Evolutionary conservation across 2,113 vertebrate species (phyloP).

Genomic region (Urocitellus parryii): DNA sequence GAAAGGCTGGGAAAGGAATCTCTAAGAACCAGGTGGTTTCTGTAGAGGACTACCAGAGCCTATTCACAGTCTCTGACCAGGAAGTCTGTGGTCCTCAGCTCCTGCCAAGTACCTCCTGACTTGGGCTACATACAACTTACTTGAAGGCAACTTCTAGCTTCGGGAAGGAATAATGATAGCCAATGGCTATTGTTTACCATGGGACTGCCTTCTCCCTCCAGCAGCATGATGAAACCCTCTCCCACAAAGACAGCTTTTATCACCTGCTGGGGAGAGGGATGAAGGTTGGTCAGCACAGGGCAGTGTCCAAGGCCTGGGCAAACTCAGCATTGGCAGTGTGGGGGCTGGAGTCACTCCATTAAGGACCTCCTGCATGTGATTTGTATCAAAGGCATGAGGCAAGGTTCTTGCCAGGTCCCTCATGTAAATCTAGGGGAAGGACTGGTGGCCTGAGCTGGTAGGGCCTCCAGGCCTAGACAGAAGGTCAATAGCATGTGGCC

Average conservation of each 20-base stretch:
- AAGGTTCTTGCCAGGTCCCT: slow-evolving; percentile 91
- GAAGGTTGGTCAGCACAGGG: slow-evolving; percentile 90
- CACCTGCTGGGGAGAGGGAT: slow-evolving; percentile 89
- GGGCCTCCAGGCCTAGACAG: slow-evolving; percentile 93
- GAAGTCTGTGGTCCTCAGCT: not conserved
- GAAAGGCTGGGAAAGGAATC: not conserved
- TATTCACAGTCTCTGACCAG: not conserved
- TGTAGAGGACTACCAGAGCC: not conserved
- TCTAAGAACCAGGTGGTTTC: not conserved
- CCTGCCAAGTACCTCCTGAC: not conserved
- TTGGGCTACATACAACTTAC: slow-evolving; percentile 87
- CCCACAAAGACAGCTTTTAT: slow-evolving; percentile 89
- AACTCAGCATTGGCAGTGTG: slow-evolving; percentile 91
- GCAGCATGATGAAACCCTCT: slow-evolving; percentile 91
- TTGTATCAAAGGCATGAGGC: slow-evolving; percentile 87
- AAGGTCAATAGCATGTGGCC: slow-evolving; percentile 94
- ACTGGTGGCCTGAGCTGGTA: slow-evolving; percentile 92
- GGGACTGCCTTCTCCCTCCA: slow-evolving; percentile 94
- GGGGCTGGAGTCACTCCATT: slow-evolving; percentile 93
- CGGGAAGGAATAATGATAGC: slow-evolving; percentile 92
- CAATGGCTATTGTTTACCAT: slow-evolving; percentile 89
- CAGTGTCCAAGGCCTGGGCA: slow-evolving; percentile 89
- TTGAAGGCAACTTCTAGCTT: slow-evolving; percentile 91
- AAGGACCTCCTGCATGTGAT: slow-evolving; percentile 84
- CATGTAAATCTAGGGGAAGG: slow-evolving; percentile 97